Evolutionary conservation across 2,113 vertebrate genomes (phyloP), one percentile per base, ranked within the genome.

Genomic region (Taurulus bubalis): DNA sequence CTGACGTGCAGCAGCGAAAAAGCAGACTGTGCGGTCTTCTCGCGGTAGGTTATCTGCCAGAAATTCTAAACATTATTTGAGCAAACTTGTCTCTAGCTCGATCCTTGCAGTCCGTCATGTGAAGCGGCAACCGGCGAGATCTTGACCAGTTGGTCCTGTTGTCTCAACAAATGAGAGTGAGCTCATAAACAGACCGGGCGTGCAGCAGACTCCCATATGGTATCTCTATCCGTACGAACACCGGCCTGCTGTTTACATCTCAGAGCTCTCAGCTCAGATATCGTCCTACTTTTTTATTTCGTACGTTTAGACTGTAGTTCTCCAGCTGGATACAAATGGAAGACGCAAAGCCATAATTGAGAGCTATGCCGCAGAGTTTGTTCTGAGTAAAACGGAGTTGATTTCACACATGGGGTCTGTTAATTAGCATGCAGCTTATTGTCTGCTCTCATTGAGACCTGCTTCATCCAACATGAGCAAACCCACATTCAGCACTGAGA

Each of bases 1-100:
- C 58, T 76, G 78, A 86, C 77, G 8, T 3, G 47, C 56, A 66
- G 53, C 71, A 42, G 70, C 78, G 40, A n/a, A 63, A 45, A 75
- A 72, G 79, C 84, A 40, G 77, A 65, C 84, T 83, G 80, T 93
- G 90, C 56, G 78, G 85, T 89, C 89, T 76, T 71, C 73, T 75
- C 47, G 72, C 66, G 82, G 47, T 78, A 28, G 71, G 72, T 83
- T 82, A 89, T 86, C 83, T 90, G 86, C 85, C 91, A 90, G 75
- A 85, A 71, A 75, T 84, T 84, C 22, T 87, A 90, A 92, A 94
- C 90, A 89, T 91, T 88, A 75, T 92, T 85, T 79, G 59, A 83
- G 42, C 75, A 74, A 79, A 84, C 66, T 69, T 22, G 0, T 49
- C 30, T 71, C 26, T 34, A 62, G 18, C 34, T 15, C 0, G 20